Base-by-base conservation (phyloP, 1,140 invertebrate species). In the Anadara kagoshimensis region DNA sequence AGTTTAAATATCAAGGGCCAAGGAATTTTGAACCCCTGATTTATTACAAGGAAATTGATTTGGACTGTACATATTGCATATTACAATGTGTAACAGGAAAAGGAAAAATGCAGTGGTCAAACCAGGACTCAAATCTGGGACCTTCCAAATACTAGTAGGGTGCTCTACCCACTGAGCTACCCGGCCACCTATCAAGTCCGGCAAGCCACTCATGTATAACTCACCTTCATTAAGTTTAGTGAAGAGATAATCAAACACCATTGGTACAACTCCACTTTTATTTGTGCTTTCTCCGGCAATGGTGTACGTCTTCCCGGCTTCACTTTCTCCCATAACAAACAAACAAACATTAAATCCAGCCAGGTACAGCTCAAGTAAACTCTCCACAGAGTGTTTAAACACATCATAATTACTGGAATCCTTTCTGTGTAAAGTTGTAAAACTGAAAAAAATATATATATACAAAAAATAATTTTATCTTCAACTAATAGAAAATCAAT, bases 261-360 rank as follows among this genome's bases (percentile, higher is more conserved):
- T 79, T 14, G 76, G 79, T 18, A 82, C 74, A 8, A 87, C 22
- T 22, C 85, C 85, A 45, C 75, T 65, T 12, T 78, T 78, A 61
- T 58, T 70, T 14, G 64, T 54, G 29, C 77, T 75, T n/a, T 84
- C 79, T 45, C 85, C 85, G 43, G 73, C 77, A 18, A 85, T 44
- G 10, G 80, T 79, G 68, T 73, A 82, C 5, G 84, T 76, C 51
- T 85, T 86, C 20, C 85, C 85, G 8, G 83, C 64, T 11, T 83
- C 85, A 66, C 70, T 82, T 47, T 86, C 83, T 16, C 85, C 85
- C 43, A 73, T 76, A 4, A 86, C 67, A 20, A 86, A 49, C 10
- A 85, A 59, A 67, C 83, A 82, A 5, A 75, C 74, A 73, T 86
- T 86, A 68, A 78, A 85, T 11, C 85, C 83, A 26, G 78, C 72